Conservation (phyloP, 2,113 vertebrate species). For the Glaucomys volans region DNA sequence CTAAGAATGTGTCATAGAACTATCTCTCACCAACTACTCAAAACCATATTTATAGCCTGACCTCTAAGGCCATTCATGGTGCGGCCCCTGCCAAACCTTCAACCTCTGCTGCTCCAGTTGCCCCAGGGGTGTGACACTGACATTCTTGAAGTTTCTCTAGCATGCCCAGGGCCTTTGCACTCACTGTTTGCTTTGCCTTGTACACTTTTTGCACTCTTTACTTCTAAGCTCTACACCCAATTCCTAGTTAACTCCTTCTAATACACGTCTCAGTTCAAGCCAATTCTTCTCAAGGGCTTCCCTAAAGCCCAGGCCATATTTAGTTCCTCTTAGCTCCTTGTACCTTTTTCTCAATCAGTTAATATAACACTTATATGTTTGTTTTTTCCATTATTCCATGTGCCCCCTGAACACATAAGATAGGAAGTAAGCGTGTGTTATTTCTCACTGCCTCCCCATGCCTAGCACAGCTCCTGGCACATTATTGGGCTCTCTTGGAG, state of each 20-base stretch:
- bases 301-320: neutral
- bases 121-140: neutral
- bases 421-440: neutral
- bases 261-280: neutral
- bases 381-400: neutral
- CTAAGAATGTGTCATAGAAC: neutral
- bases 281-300: neutral
- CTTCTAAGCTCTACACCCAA: neutral
- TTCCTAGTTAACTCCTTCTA: neutral
- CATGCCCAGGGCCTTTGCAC: neutral
- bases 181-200: neutral
- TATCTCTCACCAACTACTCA: neutral
- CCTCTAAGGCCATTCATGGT: neutral
- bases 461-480: neutral
- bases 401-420: neutral
- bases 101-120: neutral
- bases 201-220: neutral
- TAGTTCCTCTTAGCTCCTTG: neutral
- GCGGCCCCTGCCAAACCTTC: neutral
- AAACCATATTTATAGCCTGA: neutral
- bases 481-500: neutral
- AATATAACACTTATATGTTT: neutral
- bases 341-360: neutral
- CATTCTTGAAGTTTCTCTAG: neutral
- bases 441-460: neutral